Evolutionary conservation across 2,113 vertebrate species (phyloP).

Genomic region (Edolisoma coerulescens): DNA sequence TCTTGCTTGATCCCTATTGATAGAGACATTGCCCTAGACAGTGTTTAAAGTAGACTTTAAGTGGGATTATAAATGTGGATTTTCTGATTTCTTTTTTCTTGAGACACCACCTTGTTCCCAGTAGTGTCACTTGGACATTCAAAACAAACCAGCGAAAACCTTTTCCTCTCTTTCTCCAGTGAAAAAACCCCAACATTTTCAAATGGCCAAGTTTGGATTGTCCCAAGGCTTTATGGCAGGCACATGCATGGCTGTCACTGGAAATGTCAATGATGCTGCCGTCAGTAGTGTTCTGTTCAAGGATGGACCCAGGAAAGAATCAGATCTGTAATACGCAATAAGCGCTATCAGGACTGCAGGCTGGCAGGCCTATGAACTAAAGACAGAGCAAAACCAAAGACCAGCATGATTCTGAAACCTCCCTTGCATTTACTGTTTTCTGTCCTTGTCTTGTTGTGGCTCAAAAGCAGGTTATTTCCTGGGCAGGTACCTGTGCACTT

Average conservation of each 20-base stretch:
- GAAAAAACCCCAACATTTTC: background rate
- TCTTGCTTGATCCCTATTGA: background rate
- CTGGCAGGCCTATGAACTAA: background rate
- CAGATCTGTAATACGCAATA: background rate
- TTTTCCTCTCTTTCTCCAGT: background rate
- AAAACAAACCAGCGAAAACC: background rate
- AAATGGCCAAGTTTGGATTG: background rate
- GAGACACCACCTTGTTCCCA: background rate
- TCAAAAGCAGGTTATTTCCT: background rate
- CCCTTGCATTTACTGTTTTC: background rate
- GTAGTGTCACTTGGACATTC: background rate
- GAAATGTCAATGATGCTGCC: background rate
- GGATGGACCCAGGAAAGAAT: background rate
- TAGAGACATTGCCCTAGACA: background rate
- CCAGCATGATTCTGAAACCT: background rate
- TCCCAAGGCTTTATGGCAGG: background rate
- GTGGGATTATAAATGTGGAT: background rate
- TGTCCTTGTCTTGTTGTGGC: background rate
- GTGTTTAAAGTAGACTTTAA: background rate
- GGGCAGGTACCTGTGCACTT: background rate
- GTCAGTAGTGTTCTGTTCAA: background rate
- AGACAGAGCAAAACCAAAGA: background rate
- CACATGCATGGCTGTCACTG: background rate
- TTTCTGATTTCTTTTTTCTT: background rate
- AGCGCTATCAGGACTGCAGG: background rate